These are phyloP conservation scores for Myodes glareolus DNA, from an alignment of 2,113 vertebrate species.

Conservation along the genomic window DNA sequence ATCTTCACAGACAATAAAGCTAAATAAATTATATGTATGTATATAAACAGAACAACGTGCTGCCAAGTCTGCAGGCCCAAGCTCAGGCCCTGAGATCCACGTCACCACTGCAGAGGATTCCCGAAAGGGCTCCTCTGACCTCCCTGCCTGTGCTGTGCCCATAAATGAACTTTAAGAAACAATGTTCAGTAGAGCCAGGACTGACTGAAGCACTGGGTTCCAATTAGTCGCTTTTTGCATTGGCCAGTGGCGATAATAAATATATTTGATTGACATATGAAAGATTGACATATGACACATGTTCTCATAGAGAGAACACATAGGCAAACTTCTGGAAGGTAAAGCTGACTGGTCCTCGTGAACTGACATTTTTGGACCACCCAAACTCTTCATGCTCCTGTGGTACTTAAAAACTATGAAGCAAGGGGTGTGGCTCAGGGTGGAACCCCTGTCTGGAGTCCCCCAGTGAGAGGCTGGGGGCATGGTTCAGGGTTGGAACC, in stretches of 20 bases:
- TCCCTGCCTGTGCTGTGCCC: neutral
- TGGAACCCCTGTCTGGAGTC: neutral
- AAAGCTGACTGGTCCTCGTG: neutral
- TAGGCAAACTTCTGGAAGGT: neutral
- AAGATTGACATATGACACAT: neutral
- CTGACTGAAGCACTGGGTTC: neutral
- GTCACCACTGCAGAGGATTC: neutral
- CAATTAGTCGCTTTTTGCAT: neutral
- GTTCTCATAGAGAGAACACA: neutral
- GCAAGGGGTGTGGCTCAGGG: too few species aligned
- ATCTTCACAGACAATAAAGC: too few species aligned
- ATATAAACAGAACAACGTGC: neutral
- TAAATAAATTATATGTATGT: too few species aligned
- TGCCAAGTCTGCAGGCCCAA: neutral
- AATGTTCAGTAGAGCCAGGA: neutral
- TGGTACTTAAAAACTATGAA: neutral
- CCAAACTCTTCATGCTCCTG: neutral
- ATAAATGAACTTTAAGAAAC: neutral
- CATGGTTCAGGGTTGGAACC: neutral
- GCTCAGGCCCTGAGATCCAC: neutral
- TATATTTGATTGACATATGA: neutral
- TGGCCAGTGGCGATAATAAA: neutral
- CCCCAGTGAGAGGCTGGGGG: neutral
- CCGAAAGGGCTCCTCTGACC: neutral
- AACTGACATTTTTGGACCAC: neutral